Evolutionary conservation across 2,113 vertebrate species (phyloP), one percentile per base, ranked within the genome.

Genomic region (Malurus elegans): DNA sequence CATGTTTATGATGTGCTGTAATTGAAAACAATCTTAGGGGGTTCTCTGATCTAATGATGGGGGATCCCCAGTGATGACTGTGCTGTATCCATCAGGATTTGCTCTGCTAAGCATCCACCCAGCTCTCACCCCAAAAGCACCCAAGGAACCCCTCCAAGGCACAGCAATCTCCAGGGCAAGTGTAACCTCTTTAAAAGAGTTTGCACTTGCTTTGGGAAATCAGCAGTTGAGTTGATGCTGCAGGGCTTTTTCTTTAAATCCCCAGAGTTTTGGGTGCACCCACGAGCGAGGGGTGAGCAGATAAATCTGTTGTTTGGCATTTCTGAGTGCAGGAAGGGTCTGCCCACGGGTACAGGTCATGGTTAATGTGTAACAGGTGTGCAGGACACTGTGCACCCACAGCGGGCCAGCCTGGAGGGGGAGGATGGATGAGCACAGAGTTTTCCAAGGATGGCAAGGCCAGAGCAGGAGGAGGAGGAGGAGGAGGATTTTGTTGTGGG

Each of bases 401-500:
- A 0, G 18, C 26, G 5, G 38, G 5, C 29, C 50, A 9, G 87
- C 69, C 72, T 3, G 58, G 58, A 72, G 71, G 58, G 65, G 79
- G 57, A 31, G 79, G 57, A 31, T 29, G 69, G 51, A 38, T 31
- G 84, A 61, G 88, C 74, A 66, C 70, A 86, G 65, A 67, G 51
- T 45, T 86, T 24, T 12, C 25, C 1, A 8, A 69, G 90, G 67
- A 50, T 76, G 86, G 58, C 85, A 83, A 88, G 72, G 42, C 0
- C 0, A 48, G 61, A 84, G 65, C 69, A 62, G 38, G 72, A 88
- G 93, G 62, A 91, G 83, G 76, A 91, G 83, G 76, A 84, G 90
- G 69, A 87, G 90, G 50, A 85, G 67, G 29, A 70, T 79, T 93
- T 75, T 89, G 87, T 74, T 92, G 90, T 81, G 90, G 80, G 79